Conservation (phyloP, 1,140 invertebrate genomes). For the Heliconius congener region DNA sequence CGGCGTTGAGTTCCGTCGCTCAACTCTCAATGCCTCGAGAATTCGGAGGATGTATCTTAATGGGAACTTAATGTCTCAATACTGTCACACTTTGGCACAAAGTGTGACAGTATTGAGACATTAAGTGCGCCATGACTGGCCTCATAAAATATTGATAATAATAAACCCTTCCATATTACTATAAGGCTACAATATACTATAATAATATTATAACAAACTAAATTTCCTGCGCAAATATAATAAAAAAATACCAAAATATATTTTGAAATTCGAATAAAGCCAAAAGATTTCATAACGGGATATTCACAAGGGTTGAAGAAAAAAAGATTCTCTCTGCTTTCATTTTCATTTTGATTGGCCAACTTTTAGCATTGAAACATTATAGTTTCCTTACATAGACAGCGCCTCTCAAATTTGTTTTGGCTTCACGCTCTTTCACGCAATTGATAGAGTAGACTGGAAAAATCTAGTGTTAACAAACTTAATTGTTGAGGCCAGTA, state of each 20-base stretch:
- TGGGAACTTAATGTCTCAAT: no score
- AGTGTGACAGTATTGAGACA: no score
- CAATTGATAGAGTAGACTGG: background rate
- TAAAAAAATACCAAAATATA: background rate
- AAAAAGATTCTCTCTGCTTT: background rate
- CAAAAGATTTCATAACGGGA: background rate
- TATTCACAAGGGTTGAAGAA: background rate
- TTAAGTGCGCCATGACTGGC: no score
- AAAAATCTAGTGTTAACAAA: no score
- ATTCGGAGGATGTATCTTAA: no score
- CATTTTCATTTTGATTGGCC: background rate
- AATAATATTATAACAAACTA: slow-evolving; percentile 3
- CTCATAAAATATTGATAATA: background rate
- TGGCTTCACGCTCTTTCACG: background rate
- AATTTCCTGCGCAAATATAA: background rate
- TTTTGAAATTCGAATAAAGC: background rate
- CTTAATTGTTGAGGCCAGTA: no score
- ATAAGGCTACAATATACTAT: background rate
- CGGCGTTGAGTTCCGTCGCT: no score
- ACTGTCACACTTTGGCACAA: no score
- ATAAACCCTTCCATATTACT: background rate
- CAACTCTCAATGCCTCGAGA: no score
- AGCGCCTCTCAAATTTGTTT: background rate
- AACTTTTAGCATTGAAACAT: background rate
- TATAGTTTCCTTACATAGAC: background rate